Evolutionary conservation across 2,797 vertebrate species (phyloP), one percentile per base, ranked within the genome.

Genomic region (Emys orbicularis): DNA sequence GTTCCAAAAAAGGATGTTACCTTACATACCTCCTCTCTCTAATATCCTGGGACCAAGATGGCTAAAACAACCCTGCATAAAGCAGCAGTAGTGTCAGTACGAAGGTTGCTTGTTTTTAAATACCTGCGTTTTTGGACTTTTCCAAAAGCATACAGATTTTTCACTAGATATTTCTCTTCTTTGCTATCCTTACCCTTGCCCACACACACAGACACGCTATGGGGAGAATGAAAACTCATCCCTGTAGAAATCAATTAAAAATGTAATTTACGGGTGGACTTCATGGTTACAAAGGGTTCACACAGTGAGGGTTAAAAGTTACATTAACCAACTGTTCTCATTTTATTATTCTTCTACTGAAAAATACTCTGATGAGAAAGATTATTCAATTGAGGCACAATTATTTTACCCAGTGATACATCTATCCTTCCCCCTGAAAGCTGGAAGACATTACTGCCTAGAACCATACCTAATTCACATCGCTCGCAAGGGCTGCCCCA

Each of bases 401-500:
- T 82, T 53, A n/a, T 50, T 81, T 57, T 84, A 19, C 12, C 8
- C 1, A 50, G 21, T 25, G 7, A 19, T n/a, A 56, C 12, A 34
- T 49, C 16, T 57, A 54, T 12, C 41, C 21, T 74, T 74, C 16
- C 84, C 41, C 13, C 29, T 57, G 25, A 89, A 84, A 77, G 56
- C 74, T 19, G 13, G 1, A 96, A 49, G 19, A 83, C 49, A 68
- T 12, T 10, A 57, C 4, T 91, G n/a, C 52, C 34, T 37, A 72
- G 34, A 92, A 80, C 23, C 86, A n/a, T 98, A 99, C 98, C 98
- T 76, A 97, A 95, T 96, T 98, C 98, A 94, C 98, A 99, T 2
- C 89, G 97, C 79, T 98, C 98, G 95, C 98, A 99, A 3, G 98
- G 98, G 61, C 98, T 99, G 53, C 98, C 98, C 98, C 98, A 99